Percentiles rank a stretch among this genome's conserved stretches.
Evolutionary conservation across 2,113 vertebrate genomes (phyloP).

Genomic region (Calypte anna): DNA sequence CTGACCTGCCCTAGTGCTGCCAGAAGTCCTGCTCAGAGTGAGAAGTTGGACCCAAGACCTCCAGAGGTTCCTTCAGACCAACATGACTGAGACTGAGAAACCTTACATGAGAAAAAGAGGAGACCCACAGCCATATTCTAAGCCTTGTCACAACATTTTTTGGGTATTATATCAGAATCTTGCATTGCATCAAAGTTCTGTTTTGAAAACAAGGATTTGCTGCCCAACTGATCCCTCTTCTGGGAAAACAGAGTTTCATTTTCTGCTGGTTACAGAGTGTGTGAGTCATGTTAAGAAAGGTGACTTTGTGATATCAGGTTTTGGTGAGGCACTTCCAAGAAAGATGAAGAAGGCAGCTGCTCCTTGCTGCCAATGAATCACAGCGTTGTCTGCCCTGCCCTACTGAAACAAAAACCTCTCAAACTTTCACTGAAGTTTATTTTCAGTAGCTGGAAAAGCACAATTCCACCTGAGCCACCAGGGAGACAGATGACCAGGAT

Average conservation of each 20-base stretch:
- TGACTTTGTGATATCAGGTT: background rate
- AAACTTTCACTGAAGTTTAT: background rate
- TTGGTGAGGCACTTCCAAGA: background rate
- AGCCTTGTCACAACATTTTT: background rate
- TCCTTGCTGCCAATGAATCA: constrained; percentile 3
- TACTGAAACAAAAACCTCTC: background rate
- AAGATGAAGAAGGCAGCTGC: background rate
- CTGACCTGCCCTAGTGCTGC: background rate
- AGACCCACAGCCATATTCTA: background rate
- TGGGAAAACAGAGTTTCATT: background rate
- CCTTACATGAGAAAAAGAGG: background rate
- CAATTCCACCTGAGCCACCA: background rate
- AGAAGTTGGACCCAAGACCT: background rate
- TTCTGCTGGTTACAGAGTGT: background rate
- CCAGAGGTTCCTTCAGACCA: background rate
- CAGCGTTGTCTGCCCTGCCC: background rate
- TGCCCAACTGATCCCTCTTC: background rate
- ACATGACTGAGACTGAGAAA: background rate
- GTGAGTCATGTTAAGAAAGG: background rate
- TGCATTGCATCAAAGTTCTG: background rate
- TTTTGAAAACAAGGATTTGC: background rate
- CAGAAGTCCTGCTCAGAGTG: background rate
- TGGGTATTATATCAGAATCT: background rate
- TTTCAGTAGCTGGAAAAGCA: background rate
- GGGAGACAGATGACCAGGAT: background rate